Percentiles rank a stretch among this genome's conserved stretches.
Evolutionary conservation across 2,888 invertebrate genomes (phyloP).

Genomic region (Aporophyla lueneburgensis): DNA sequence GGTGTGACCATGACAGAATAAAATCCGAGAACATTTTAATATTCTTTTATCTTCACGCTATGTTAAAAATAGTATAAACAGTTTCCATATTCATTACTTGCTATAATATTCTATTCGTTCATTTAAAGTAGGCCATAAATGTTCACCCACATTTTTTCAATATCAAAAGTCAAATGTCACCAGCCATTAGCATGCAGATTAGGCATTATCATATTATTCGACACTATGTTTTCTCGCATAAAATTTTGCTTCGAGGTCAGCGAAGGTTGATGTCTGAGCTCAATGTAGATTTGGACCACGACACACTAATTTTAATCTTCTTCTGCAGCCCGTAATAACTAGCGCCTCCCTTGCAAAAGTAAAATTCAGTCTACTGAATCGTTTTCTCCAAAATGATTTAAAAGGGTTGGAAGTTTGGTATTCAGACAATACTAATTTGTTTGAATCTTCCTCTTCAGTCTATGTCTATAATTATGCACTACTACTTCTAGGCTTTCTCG

Average conservation of each 20-base stretch:
- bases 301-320: background rate
- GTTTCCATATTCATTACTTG: background rate
- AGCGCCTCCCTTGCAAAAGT: no score
- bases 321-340: no score
- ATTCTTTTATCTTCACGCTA: constrained; percentile 14
- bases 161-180: constrained; percentile 42
- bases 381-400: no score
- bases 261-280: background rate
- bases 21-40: constrained; percentile 17
- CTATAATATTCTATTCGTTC: background rate
- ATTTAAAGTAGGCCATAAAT: constrained; percentile 25
- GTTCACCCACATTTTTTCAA: constrained; percentile 45
- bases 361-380: no score
- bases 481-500: background rate
- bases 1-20: background rate
- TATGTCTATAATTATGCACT: background rate
- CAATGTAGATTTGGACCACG: constrained; percentile 8
- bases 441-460: background rate
- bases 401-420: no score
- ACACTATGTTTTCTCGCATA: constrained; percentile 23
- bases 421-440: background rate
- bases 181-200: constrained; percentile 33
- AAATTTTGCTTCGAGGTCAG: constrained; percentile 30
- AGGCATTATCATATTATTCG: constrained; percentile 16
- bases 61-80: background rate